Evolutionary conservation across 2,888 invertebrate species (phyloP).

Genomic region (Alsophila aescularia): DNA sequence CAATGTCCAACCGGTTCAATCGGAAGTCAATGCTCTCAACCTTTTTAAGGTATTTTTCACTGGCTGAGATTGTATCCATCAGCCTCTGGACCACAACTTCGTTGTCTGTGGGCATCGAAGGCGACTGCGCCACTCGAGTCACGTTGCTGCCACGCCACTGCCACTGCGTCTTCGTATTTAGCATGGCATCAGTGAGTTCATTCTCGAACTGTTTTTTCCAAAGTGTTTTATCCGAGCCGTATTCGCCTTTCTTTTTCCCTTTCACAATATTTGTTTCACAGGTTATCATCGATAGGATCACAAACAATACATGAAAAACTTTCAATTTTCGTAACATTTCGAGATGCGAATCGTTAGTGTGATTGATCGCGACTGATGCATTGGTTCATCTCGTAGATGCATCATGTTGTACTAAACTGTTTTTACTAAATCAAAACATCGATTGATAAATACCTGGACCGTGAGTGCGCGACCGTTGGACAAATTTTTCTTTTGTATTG

Average conservation of each 20-base stretch:
- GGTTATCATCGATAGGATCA: conserved; percentile 45
- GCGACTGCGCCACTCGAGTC: conserved; percentile 56
- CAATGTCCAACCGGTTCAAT: conserved; percentile 73
- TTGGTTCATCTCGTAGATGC: conserved; percentile 2
- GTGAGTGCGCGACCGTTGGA: conserved; percentile 44
- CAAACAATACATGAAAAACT: conserved; percentile 42
- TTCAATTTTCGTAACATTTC: conserved; percentile 53
- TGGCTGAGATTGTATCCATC: conserved; percentile 71
- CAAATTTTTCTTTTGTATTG: conserved; percentile 55
- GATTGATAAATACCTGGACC: conserved; percentile 43
- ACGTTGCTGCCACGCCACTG: conserved; percentile 60
- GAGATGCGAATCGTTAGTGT: conserved; percentile 49
- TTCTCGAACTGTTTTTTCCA: conserved; percentile 45
- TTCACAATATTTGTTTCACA: conserved; percentile 48
- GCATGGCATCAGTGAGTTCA: conserved; percentile 70
- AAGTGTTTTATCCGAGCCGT: conserved; percentile 23
- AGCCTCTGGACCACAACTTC: conserved; percentile 71
- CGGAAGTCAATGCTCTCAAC: conserved; percentile 75
- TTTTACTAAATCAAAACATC: conserved; percentile 53
- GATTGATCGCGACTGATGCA: conserved; percentile 50
- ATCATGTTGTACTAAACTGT: conserved; percentile 61
- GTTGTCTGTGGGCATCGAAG: conserved; percentile 50
- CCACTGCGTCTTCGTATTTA: conserved; percentile 48
- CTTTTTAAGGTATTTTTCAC: conserved; percentile 76
- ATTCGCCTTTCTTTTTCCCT: conserved; percentile 65